phyloP scores from a whole-genome alignment of 2,888 invertebrate species.

The Aethes cnicana region DNA sequence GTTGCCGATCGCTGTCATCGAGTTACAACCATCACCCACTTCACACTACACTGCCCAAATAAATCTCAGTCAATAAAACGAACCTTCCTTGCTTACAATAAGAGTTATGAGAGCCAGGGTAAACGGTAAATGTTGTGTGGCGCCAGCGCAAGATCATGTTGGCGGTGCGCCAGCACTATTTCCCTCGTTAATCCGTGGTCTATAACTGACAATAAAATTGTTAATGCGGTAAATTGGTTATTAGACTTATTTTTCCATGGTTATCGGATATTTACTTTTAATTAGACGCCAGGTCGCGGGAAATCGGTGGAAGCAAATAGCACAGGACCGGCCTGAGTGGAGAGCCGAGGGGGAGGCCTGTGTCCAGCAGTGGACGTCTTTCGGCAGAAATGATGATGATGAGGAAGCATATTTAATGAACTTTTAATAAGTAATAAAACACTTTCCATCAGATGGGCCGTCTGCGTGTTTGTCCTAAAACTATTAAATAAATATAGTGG shows the following conservation, averaged over 20 bases:
- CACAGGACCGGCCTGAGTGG: too few species aligned
- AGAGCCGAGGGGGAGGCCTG: too few species aligned
- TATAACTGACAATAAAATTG: constrained; percentile 46
- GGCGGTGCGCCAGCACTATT: constrained; percentile 46
- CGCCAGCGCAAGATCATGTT: constrained; percentile 42
- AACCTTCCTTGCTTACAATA: constrained; percentile 29
- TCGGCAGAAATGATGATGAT: too few species aligned
- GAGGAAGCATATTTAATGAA: too few species aligned
- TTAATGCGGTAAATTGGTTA: constrained; percentile 30
- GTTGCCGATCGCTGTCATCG: constrained; percentile 59
- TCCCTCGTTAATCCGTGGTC: constrained; percentile 52
- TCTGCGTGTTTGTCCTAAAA: too few species aligned
- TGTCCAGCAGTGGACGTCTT: too few species aligned
- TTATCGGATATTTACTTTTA: constrained; percentile 3
- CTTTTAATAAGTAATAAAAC: too few species aligned
- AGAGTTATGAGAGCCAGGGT: too few species aligned
- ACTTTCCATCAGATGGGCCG: too few species aligned
- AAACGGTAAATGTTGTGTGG: constrained; percentile 27
- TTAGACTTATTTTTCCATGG: constrained; percentile 10
- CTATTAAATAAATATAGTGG: too few species aligned
- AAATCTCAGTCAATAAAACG: constrained; percentile 29
- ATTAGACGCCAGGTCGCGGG: too few species aligned
- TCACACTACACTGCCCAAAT: constrained; percentile 20
- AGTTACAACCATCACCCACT: constrained; percentile 50
- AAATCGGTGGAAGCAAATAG: too few species aligned